Evolutionary conservation across 1,140 invertebrate species (phyloP), one percentile per base, ranked within the genome.

Genomic region (Camponotus pennsylvanicus): DNA sequence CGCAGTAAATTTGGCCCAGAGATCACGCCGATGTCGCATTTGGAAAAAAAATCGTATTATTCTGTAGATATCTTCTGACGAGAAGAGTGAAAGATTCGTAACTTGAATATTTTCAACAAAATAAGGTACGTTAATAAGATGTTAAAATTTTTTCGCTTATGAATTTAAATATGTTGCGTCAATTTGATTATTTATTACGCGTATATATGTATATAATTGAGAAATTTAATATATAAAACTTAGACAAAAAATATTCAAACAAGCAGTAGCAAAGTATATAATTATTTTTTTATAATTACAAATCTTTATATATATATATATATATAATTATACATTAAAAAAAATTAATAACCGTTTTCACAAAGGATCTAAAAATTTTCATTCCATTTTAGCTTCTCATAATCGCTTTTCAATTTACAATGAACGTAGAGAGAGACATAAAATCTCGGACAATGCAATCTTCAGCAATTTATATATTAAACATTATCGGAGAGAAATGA

Each of bases 391-490:
- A 5, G 2, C n/a, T 69, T 61, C 2, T 21, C 8, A 5, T 57
- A 70, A 57, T 57, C n/a, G 40, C 4, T 32, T 6, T 7, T 42
- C 21, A 37, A 57, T 27, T 42, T 9, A 18, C 40, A 73, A 37
- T 21, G 15, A 42, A 40, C 15, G 8, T 45, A 55, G n/a, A 15
- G 42, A 8, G 6, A 40, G n/a, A 21, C 4, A 9, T n/a, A 37
- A 42, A 69, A 71, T 57, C 45, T 55, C 8, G 27, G 3, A 13
- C 66, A 59, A 42, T 5, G 2, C 45, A 71, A 37, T 70, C 34
- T 18, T 73, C n/a, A 37, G 69, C 13, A 83, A 73, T 83, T 73
- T 83, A 57, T 75, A 75, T 37, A n/a, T 63, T 42, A 32, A 61
- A 45, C 27, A 83, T 83, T 75, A 75, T 83, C 27, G 32, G 4